Evolutionary conservation across 2,113 vertebrate genomes (phyloP), one percentile per base, ranked within the genome.

Genomic region (Osmerus eperlanus): DNA sequence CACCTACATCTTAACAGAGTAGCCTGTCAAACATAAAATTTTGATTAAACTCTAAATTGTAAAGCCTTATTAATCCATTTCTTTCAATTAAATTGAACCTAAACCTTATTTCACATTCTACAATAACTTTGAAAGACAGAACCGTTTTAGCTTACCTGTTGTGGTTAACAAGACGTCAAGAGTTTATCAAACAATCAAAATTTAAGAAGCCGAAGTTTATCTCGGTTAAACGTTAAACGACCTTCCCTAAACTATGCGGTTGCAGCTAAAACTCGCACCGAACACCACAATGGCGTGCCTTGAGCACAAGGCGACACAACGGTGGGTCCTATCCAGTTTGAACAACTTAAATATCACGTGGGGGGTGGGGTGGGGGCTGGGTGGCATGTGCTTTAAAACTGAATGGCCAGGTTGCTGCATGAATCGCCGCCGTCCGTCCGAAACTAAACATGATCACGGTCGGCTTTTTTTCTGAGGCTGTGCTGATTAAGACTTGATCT

Each of bases 241-340:
- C 41, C 41, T 47, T 47, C 12, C 41, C 41, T 9, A 47, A 47
- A 47, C 7, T 9, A 9, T 41, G 41, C 41, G 9, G 41, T 47
- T 47, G 41, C 41, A 56, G 16, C 14, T 18, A 54, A 54, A 14
- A 4, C 12, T 15, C 16, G 53, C 53, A 18, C 63, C 23, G 55
- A 25, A 64, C 68, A 69, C 21, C 13, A 53, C 64, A 53, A 53
- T 11, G 60, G 70, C 47, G 59, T 54, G 70, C 70, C 70, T 71
- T 54, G 47, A 59, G 21, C 41, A 53, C 59, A 71, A 63, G 70
- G 70, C 70, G 51, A 51, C 32, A 47, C n/a, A 15, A 18, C 28
- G n/a, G n/a, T 11, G n/a, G 29, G n/a, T 11, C 6, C 59, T 59
- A 19, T 53, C 60, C 59, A 2, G 25, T 63, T 71, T 71, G 28